Base-by-base conservation (phyloP, 2,888 invertebrate species). In the Phyto melanocephala region DNA sequence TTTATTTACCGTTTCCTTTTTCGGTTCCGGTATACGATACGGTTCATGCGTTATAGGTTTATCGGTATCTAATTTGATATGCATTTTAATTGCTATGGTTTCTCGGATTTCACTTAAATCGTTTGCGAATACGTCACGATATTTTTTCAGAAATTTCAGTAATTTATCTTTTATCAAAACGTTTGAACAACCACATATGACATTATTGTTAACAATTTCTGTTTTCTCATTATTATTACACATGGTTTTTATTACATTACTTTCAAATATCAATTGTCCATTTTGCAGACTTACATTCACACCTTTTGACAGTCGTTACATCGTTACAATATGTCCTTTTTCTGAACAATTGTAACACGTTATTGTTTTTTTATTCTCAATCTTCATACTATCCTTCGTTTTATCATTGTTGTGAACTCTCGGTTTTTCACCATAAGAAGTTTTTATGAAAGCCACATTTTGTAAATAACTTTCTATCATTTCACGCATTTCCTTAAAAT, bases 311-410 rank as follows among this genome's bases (percentile, higher is more conserved):
- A 81, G 47, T 81, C 76, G 15, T 7, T 50, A 22, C 80, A 75
- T 1, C 68, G 65, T 40, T 37, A 54, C 68, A 52, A 80, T 42
- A 75, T 80, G 74, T 6, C 74, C 81, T 54, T 28, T 63, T 40
- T 65, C 76, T 42, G 24, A 47, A 52, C 81, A 81, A 62, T 81
- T 81, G 17, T 40, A 80, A 45, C 74, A 80, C 17, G 52, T 52
- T 8, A 74, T 45, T 22, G 45, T 42, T 13, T 71, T 74, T 22
- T 11, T 40, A 24, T 50, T 45, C n/a, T 71, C 33, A 28, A n/a
- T 28, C 6, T 28, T 28, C 6, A 3, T 28, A 5, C 28, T 28
- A 6, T 6, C 6, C 6, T 28, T 3, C 6, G 6, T 28, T 28
- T 28, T 28, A 28, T 28, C 6, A 6, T 28, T 6, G 6, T 28